Conservation (phyloP, 2,113 vertebrate genomes). For the Muscicapa adusta region DNA sequence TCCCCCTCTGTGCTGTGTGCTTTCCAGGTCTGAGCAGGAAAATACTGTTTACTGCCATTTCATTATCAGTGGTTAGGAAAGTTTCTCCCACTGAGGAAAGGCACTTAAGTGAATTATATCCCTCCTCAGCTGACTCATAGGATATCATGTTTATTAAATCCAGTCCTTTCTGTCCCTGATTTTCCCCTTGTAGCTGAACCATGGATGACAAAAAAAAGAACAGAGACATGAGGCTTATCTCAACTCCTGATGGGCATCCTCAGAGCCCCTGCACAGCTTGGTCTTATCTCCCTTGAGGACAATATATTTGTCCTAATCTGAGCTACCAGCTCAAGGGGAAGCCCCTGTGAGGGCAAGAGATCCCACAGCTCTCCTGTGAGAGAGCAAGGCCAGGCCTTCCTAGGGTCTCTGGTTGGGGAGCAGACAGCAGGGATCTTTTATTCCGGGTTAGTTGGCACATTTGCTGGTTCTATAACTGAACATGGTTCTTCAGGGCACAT, state of each 20-base stretch:
- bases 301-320: neutral
- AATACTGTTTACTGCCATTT: conserved; percentile 35
- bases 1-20: neutral
- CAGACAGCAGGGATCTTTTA: neutral
- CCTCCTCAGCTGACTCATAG: neutral
- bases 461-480: neutral
- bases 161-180: neutral
- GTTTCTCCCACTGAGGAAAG: neutral
- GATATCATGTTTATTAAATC: neutral
- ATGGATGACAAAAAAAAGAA: neutral
- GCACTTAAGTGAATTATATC: conserved; percentile 21
- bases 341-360: neutral
- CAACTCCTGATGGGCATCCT: neutral
- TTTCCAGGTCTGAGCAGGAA: conserved; percentile 24
- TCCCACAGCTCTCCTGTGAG: neutral
- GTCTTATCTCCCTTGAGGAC: neutral
- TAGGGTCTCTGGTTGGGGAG: neutral
- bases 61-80: neutral
- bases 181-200: neutral
- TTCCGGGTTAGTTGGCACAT: neutral
- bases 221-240: neutral
- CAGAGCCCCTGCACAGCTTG: neutral
- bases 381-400: neutral
- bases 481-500: accelerated
- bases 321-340: neutral